Percentiles rank a stretch among this genome's conserved stretches.
Evolutionary conservation across 2,113 vertebrate species (phyloP).

Genomic region (Hystrix cristata): DNA sequence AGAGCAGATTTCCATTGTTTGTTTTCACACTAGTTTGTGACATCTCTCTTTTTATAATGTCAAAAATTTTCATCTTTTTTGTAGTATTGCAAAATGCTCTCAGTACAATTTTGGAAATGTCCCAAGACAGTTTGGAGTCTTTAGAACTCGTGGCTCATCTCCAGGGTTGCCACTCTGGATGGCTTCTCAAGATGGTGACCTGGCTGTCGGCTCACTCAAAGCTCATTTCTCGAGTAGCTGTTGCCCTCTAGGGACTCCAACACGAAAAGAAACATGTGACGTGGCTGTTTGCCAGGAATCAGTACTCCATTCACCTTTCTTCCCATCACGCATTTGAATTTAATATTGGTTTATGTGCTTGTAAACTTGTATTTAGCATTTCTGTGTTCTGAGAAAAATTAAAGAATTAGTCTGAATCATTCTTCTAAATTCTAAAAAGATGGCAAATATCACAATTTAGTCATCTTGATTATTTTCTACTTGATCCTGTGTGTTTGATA

Average conservation of each 20-base stretch:
- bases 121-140: background rate
- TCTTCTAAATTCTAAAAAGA: background rate
- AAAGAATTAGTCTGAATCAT: background rate
- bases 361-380: slow-evolving; percentile 72
- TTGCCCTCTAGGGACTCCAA: slow-evolving; percentile 73
- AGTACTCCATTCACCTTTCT: background rate
- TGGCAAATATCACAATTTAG: background rate
- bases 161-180: accelerated
- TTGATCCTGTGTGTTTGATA: slow-evolving; percentile 56
- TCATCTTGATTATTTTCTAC: slow-evolving; percentile 34
- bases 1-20: background rate
- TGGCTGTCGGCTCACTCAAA: background rate
- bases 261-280: slow-evolving; percentile 58
- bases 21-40: background rate
- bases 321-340: background rate
- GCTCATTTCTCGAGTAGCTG: slow-evolving; percentile 61
- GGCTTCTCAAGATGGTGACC: slow-evolving; percentile 15
- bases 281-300: slow-evolving; percentile 11
- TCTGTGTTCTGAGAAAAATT: slow-evolving; percentile 53
- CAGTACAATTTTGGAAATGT: slow-evolving; percentile 6
- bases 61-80: background rate
- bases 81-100: background rate
- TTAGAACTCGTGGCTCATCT: background rate
- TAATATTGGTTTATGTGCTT: slow-evolving; percentile 54
- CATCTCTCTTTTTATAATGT: background rate